Evolutionary conservation across 2,888 invertebrate genomes (phyloP), one percentile per base, ranked within the genome.

Genomic region (Hydropsyche betteni): DNA sequence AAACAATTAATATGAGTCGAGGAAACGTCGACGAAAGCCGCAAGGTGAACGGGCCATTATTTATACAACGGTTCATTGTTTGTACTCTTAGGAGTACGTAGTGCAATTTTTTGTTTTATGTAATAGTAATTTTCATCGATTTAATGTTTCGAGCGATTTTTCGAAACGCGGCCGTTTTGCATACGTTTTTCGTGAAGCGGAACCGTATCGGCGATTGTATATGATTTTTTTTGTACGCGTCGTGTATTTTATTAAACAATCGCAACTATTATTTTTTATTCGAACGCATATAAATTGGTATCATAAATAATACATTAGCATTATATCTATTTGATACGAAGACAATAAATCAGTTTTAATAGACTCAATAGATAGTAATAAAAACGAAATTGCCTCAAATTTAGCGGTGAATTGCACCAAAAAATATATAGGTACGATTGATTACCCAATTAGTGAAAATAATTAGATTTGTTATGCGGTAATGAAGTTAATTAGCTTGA

Each of bases 31-130:
- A 58, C 16, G 58, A 58, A 58, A 58, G 58, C 58, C 58, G 24
- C 58, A 58, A 58, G 58, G 58, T 58, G 58, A 58, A 58, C 58
- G 16, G 58, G 58, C 58, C 58, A 58, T 58, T 58, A 58, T 58
- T 58, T 24, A 8, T 58, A 16, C 58, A 58, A 58, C 24, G 8
- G 58, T 16, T 24, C 58, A 24, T 16, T 58, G 24, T 58, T 58
- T 53, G 12, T 53, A 58, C 24, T 58, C 16, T 14, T 1, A 16
- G 4, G 8, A 14, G 8, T 58, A 58, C 24, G 8, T 58, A 5
- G 58, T 12, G 51, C 51, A 51, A 51, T 12, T 51, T 51, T 24
- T 24, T 44, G 1, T 44, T 44, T 44, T 44, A 44, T 44, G 44
- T 4, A 44, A 44, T 10, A 44, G 44, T 8, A 44, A 44, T 44